Base-by-base conservation (phyloP, 1,140 invertebrate species). In the Drosophila pseudoananassae region DNA sequence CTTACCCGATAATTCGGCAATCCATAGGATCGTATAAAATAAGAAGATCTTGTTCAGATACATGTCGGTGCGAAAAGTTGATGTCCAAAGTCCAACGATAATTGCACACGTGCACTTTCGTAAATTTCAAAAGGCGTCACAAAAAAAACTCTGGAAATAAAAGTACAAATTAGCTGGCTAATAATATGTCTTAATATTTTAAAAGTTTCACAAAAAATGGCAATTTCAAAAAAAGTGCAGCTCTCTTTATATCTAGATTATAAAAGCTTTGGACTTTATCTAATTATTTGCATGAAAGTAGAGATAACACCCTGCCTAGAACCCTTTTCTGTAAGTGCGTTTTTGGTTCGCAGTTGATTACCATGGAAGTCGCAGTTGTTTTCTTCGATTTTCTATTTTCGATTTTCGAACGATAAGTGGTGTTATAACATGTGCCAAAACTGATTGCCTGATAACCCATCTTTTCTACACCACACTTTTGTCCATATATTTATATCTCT, bases 361-460 rank as follows among this genome's bases (percentile, higher is more conserved):
- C 60, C 47, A 6, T 20, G 2, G 27, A 51, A 46, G 52, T 47
- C 47, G 14, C 45, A 38, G 31, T 51, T 63, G 59, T 73, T 36
- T 59, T 46, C 45, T 73, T 73, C 69, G 46, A 74, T 73, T 73
- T 73, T 73, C 69, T 38, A 74, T 73, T 73, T 49, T 46, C 68
- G 40, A 74, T 73, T 73, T 49, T 46, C 68, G 40, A 53, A 40
- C 50, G 70, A 72, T 73, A 73, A 73, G 70, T 73, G 63, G 63
- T 71, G 68, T 72, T 59, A 72, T 54, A 72, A 72, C 70, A 73
- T 54, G 71, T 73, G 70, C 70, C 70, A 72, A 72, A 72, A 73
- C 66, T 61, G 70, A 73, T 73, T 73, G 57, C 56, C 70, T 73
- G 70, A 73, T 73, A 73, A 73, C 56, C 60, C 56, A 45, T 61